Base-by-base conservation (phyloP, 2,888 invertebrate genomes). In the Chydorus sphaericus region DNA sequence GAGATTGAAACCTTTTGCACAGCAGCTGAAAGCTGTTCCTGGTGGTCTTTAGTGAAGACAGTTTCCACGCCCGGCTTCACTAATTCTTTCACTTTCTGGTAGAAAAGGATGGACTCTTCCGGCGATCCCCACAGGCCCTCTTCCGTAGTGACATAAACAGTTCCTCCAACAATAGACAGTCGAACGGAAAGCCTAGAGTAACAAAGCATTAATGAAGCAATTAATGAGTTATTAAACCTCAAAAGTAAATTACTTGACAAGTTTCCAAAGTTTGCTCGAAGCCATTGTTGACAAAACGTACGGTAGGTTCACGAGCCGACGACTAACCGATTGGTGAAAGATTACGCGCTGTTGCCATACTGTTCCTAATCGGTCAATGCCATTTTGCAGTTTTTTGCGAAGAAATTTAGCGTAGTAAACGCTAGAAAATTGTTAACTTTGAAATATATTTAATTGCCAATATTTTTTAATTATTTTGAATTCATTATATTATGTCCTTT, bases 111-210 rank as follows among this genome's bases (percentile, higher is more conserved):
- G 14, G 52, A 31, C 23, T 52, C 52, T 14, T 52, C 52, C 2
- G 36, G 16, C 20, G 52, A 11, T 8, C 52, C 52, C 52, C 52
- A 52, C 14, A 52, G 36, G 18, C 52, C 52, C 23, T 52, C 52
- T 26, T 26, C 18, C 11, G 52, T 52, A 8, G 52, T 36, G 36
- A 33, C 31, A 18, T 52, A 52, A 7, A 52, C 52, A 2, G 26
- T 14, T 4, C 26, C n/a, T 4, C 14, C 44, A 10, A 28, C 26
- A 7, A 44, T n/a, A 23, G 26, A 23, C 8, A 44, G 26, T 8
- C 44, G 44, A 23, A 44, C 3, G n/a, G 44, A 44, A 44, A 44
- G 8, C 44, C 44, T 44, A 26, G 2, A 26, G n/a, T 16, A n/a
- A n/a, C n/a, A 44, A 8, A 3, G 26, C 3, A 16, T 44, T 44